Evolutionary conservation across 2,888 invertebrate species (phyloP).

Genomic region (Proisotoma minuta): DNA sequence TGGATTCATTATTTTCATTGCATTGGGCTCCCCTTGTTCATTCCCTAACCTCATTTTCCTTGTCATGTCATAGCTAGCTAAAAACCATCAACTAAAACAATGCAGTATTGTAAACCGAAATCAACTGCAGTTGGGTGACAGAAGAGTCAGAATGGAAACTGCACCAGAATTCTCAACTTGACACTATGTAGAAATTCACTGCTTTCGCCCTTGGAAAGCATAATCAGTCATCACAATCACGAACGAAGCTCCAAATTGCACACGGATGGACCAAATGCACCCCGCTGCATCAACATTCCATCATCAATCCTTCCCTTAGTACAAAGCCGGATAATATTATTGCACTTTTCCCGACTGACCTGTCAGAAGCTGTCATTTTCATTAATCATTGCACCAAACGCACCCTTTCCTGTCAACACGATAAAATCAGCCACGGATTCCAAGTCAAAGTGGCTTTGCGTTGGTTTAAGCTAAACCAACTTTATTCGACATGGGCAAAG

Average conservation of each 20-base stretch:
- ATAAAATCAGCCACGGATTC: constrained; percentile 2
- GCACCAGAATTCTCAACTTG: constrained; percentile 5
- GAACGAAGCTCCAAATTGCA: neutral
- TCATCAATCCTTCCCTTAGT: too few species aligned
- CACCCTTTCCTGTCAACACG: constrained; percentile 3
- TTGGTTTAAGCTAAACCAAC: constrained; percentile 1
- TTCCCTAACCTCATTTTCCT: constrained; percentile 12
- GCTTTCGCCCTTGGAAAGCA: neutral
- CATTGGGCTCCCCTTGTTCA: constrained; percentile 13
- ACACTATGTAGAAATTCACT: neutral
- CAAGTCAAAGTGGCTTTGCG: neutral
- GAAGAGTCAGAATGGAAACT: neutral
- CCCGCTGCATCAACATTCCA: too few species aligned
- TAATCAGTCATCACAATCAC: neutral
- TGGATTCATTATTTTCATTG: constrained; percentile 26
- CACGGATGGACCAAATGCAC: neutral
- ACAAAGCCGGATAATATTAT: neutral
- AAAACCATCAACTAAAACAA: neutral
- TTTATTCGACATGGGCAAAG: too few species aligned
- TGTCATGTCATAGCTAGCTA: constrained; percentile 5
- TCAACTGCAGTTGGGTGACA: neutral
- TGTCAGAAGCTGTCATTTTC: constrained; percentile 4
- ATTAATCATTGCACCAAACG: constrained; percentile 1
- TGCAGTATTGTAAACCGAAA: too few species aligned
- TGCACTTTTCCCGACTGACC: neutral